Base-by-base conservation (phyloP, 2,113 vertebrate species). In the Notarius lentiginosus region DNA sequence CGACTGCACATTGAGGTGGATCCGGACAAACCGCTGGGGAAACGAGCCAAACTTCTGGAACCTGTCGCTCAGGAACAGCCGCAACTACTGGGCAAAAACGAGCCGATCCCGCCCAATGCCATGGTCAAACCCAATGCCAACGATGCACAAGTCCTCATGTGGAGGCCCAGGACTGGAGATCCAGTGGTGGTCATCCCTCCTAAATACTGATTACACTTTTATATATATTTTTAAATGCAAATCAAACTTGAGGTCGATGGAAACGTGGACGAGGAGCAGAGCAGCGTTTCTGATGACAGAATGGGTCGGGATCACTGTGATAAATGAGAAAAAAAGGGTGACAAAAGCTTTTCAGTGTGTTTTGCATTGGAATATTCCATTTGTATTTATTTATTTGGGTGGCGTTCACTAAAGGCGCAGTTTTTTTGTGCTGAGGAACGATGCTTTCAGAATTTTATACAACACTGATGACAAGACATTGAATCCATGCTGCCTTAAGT, bases 121-220 rank as follows among this genome's bases (percentile, higher is more conserved):
- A 96, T 98, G 94, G 96, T 97, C 93, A 99, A 98, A 92, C 98
- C 98, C 92, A 99, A 99, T 11, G 98, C 98, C 96, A 99, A 99
- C 2, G 98, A 99, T 1, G 98, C 98, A 79, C 98, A 99, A 95
- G 97, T 99, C 90, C 97, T 99, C 91, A 99, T 99, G 97, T 99
- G 98, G 98, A 95, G 98, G 94, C 98, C 98, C 93, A 97, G 95
- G 90, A 95, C 92, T 0, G 97, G 97, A 85, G 94, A 94, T 47
- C 95, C 97, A 0, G 92, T 97, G 7, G 97, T 99, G 94, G 98
- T 99, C 91, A 99, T 99, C 91, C 98, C 97, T 10, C 95, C 98
- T 1, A 99, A 98, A 91, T 95, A 97, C 88, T 97, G 95, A 90
- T 9, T 1, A 18, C 14, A 41, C 2, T 53, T 41, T 17, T 47